phyloP scores from a whole-genome alignment of 2,888 invertebrate species.

The Chloroclystis v-ata region DNA sequence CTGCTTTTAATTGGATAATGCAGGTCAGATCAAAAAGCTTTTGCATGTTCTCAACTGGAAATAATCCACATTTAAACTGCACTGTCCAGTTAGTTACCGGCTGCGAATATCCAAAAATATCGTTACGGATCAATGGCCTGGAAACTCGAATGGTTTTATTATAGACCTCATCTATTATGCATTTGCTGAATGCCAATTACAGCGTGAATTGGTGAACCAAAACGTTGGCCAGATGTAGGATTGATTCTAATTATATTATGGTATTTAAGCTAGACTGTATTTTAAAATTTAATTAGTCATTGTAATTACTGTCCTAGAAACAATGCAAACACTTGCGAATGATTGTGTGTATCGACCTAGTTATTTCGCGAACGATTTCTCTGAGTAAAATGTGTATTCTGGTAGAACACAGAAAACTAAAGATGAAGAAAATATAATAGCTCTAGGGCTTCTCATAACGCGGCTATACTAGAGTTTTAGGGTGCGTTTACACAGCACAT shows the following conservation, averaged over 20 bases:
- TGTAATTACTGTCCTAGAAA: too few species aligned
- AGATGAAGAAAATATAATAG: too few species aligned
- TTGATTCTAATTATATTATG: too few species aligned
- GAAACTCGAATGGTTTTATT: constrained; percentile 62
- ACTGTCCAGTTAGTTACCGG: constrained; percentile 41
- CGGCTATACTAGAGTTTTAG: not conserved
- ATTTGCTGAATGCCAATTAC: constrained; percentile 59
- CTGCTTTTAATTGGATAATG: not conserved
- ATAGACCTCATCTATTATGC: constrained; percentile 70
- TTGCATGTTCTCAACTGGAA: constrained; percentile 24
- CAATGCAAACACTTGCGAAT: too few species aligned
- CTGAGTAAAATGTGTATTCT: too few species aligned
- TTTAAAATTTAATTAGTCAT: too few species aligned
- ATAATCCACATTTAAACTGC: constrained; percentile 31
- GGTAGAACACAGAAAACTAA: too few species aligned
- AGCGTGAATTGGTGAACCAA: constrained; percentile 54
- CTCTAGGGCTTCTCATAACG: not conserved
- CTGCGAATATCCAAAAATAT: constrained; percentile 57
- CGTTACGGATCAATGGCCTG: constrained; percentile 55
- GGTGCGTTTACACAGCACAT: constrained; percentile 22
- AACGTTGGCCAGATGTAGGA: constrained; percentile 55
- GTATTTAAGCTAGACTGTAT: too few species aligned
- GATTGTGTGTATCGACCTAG: too few species aligned
- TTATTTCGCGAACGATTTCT: too few species aligned
- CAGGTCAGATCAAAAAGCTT: constrained; percentile 1